A percentile compares a stretch with the other conserved stretches of the same genome.
These are phyloP conservation scores for Bombyx huttoni DNA, from an alignment of 2,888 invertebrate genomes.

Conservation along the genomic window DNA sequence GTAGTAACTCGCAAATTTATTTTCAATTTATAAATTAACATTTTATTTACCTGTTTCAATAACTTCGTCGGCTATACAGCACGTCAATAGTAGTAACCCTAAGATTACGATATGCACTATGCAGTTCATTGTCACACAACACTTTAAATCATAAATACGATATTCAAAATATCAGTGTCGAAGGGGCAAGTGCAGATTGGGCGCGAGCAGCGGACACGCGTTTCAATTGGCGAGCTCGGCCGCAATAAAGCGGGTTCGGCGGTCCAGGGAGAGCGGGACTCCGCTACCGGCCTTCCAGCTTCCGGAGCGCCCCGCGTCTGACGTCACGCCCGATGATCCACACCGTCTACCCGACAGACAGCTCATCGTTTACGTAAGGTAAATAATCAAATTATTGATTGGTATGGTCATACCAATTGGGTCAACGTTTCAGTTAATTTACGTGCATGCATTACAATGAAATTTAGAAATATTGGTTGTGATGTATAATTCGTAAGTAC, in stretches of 20 bases:
- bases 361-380: slow-evolving; percentile 44
- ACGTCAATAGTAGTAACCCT: slow-evolving; percentile 23
- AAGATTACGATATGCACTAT: slow-evolving; percentile 21
- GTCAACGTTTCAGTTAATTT: slow-evolving; percentile 52
- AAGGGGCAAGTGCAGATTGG: slow-evolving; percentile 39
- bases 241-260: slow-evolving; percentile 48
- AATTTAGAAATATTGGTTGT: no score
- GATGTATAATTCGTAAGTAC: no score
- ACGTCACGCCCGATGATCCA: slow-evolving; percentile 30
- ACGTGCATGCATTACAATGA: slow-evolving; percentile 17
- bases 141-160: slow-evolving; percentile 21
- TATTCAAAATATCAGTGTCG: slow-evolving; percentile 33
- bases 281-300: slow-evolving; percentile 43
- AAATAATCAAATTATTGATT: slow-evolving; percentile 29
- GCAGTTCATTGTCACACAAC: slow-evolving; percentile 29
- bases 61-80: slow-evolving; percentile 31
- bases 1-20: no score
- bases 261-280: slow-evolving; percentile 46
- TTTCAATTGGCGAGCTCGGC: slow-evolving; percentile 59
- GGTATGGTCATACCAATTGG: slow-evolving; percentile 67
- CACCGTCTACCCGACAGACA: slow-evolving; percentile 22
- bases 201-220: slow-evolving; percentile 59
- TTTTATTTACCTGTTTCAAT: slow-evolving; percentile 35
- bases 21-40: not conserved
- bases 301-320: slow-evolving; percentile 44